Base-by-base conservation (phyloP, 2,797 vertebrate species). In the Arvicola amphibius region DNA sequence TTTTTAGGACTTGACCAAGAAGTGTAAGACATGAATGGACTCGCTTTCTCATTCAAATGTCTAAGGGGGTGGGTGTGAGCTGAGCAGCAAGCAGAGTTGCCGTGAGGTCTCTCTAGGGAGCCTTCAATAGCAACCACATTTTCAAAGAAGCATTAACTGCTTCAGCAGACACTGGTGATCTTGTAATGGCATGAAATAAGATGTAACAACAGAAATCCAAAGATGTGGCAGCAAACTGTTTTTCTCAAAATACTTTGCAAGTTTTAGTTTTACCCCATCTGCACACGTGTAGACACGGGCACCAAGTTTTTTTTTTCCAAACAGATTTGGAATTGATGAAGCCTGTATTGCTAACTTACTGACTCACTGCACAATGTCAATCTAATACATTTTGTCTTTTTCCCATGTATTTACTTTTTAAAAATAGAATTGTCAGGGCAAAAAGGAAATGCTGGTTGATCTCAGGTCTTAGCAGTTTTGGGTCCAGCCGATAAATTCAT, bases 141-240 rank as follows among this genome's bases (percentile, higher is more conserved):
- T 96, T 88, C 71, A 86, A 94, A 95, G 73, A 88, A 48, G 40
- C 65, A 77, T 11, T 79, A 63, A 89, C 10, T 85, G 53, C 32
- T 37, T 92, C 69, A 76, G 53, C 56, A 88, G 78, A 25, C 17
- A 90, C 53, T 67, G 40, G 51, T 83, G 37, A 61, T 7, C 3
- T 74, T 94, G 43, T 59, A 74, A 53, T 74, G 40, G 27, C 32
- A 23, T 48, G 6, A 90, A 77, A 40, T 77, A 53, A 90, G 27
- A 88, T 29, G 25, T 63, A 83, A 83, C 32, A 21, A 46, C 46
- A 37, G 43, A 77, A 46, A 77, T 94, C 69, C 63, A 74, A 83
- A 16, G 11, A 19, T 13, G 19, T 67, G 32, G 19, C 48, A 95
- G 56, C 51, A 88, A 53, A 78, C 2, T 11, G 61, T 71, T 65